A percentile compares a stretch with the other conserved stretches of the same genome.
Conservation (phyloP, 2,888 invertebrate species). For the Psococerastis gibbosa region DNA sequence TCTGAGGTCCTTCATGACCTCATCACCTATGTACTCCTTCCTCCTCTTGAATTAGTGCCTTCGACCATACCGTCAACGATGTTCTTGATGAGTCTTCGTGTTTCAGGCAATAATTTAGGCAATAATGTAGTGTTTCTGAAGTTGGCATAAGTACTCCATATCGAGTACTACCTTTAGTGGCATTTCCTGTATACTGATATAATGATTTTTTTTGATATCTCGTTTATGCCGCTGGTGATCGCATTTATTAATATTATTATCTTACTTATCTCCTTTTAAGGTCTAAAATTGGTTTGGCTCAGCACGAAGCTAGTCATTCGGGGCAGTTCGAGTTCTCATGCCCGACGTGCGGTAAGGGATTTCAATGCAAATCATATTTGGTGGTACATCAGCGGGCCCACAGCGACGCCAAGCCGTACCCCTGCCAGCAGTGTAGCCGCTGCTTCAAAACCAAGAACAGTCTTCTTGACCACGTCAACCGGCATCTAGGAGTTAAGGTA, state of each 20-base stretch:
- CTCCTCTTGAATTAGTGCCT: no score
- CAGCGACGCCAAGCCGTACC: slow-evolving; percentile 35
- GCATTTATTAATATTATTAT: background rate
- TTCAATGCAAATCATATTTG: slow-evolving; percentile 38
- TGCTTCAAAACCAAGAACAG: slow-evolving; percentile 40
- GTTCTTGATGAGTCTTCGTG: no score
- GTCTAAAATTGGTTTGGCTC: slow-evolving; percentile 37
- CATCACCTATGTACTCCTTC: no score
- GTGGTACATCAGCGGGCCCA: slow-evolving; percentile 40
- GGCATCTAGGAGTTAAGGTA: slow-evolving; percentile 33
- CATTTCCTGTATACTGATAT: no score
- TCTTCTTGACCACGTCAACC: slow-evolving; percentile 36
- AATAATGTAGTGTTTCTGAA: no score
- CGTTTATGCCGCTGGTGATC: no score
- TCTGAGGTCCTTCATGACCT: no score
- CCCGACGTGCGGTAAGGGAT: slow-evolving; percentile 38
- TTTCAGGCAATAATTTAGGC: no score
- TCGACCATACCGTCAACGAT: no score
- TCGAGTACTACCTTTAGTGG: no score
- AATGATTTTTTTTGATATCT: no score
- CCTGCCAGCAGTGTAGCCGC: slow-evolving; percentile 34
- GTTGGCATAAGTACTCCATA: no score
- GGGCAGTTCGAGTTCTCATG: slow-evolving; percentile 36
- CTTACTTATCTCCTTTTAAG: slow-evolving; percentile 20
- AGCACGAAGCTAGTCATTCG: slow-evolving; percentile 39